Evolutionary conservation across 2,113 vertebrate genomes (phyloP).

Genomic region (Hipposideros armiger): DNA sequence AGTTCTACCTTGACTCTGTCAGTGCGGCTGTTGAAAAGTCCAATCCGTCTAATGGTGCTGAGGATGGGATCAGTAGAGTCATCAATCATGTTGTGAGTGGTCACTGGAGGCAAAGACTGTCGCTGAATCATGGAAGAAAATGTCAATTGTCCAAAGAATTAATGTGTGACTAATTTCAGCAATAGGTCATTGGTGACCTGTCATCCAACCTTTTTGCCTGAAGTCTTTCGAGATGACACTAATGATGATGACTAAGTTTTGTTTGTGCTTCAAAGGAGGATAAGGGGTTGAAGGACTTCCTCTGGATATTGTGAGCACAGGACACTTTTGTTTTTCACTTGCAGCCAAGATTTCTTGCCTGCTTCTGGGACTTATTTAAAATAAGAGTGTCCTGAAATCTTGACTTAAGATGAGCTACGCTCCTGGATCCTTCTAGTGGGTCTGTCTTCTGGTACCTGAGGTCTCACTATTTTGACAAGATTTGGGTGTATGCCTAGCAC

Average conservation of each 20-base stretch:
- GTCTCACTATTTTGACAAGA: neutral
- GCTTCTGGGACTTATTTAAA: neutral
- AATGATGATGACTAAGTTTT: neutral
- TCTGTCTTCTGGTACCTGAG: neutral
- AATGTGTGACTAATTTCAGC: slow-evolving; percentile 29
- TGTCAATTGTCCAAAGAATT: neutral
- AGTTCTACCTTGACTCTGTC: slow-evolving; percentile 95
- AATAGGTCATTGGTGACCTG: neutral
- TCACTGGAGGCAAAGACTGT: slow-evolving; percentile 96
- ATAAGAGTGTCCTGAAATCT: neutral
- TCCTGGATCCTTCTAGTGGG: neutral
- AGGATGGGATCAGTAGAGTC: slow-evolving; percentile 95
- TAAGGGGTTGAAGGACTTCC: neutral
- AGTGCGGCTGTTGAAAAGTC: slow-evolving; percentile 95
- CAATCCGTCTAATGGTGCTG: slow-evolving; percentile 94
- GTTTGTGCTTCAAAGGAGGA: neutral
- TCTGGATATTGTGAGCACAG: fast-evolving
- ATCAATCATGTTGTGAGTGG: slow-evolving; percentile 98
- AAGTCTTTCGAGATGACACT: neutral
- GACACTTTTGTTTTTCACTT: neutral
- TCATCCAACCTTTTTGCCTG: neutral
- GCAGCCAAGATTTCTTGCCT: neutral
- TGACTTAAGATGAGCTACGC: neutral
- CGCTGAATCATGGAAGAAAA: slow-evolving; percentile 86
- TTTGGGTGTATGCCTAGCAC: neutral